Evolutionary conservation across 2,113 vertebrate species (phyloP).

Genomic region (Perccottus glenii): DNA sequence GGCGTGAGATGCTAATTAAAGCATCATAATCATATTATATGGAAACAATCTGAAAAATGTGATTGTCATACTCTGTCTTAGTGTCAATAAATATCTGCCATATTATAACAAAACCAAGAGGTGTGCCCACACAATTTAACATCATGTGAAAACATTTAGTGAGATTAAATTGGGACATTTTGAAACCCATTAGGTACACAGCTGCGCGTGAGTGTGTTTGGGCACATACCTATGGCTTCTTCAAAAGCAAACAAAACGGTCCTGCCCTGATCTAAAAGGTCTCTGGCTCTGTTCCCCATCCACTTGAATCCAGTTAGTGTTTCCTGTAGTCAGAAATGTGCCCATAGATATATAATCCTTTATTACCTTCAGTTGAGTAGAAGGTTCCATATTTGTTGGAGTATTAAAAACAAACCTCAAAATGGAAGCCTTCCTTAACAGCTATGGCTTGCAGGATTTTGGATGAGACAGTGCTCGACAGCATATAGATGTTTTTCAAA

Average conservation of each 20-base stretch:
- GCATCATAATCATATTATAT: constrained; percentile 42
- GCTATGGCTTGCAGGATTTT: constrained; percentile 96
- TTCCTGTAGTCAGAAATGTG: constrained; percentile 79
- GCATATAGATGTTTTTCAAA: constrained; percentile 91
- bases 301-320: constrained; percentile 98
- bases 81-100: not conserved
- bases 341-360: not conserved
- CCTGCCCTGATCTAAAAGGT: constrained; percentile 90
- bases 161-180: constrained; percentile 4
- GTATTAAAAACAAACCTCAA: constrained; percentile 83
- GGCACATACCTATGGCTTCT: constrained; percentile 91
- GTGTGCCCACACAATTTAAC: not conserved
- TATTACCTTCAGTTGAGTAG: not conserved
- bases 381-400: not conserved
- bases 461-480: constrained; percentile 96
- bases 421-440: constrained; percentile 96
- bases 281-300: constrained; percentile 95
- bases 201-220: not conserved
- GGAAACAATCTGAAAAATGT: constrained; percentile 33
- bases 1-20: constrained; percentile 36
- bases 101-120: not conserved
- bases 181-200: not conserved
- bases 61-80: constrained; percentile 3
- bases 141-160: constrained; percentile 1
- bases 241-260: constrained; percentile 96